A percentile compares a stretch with the other conserved stretches of the same genome.
These are phyloP conservation scores for Pheucticus melanocephalus DNA, from an alignment of 2,113 vertebrate genomes.

Conservation along the genomic window DNA sequence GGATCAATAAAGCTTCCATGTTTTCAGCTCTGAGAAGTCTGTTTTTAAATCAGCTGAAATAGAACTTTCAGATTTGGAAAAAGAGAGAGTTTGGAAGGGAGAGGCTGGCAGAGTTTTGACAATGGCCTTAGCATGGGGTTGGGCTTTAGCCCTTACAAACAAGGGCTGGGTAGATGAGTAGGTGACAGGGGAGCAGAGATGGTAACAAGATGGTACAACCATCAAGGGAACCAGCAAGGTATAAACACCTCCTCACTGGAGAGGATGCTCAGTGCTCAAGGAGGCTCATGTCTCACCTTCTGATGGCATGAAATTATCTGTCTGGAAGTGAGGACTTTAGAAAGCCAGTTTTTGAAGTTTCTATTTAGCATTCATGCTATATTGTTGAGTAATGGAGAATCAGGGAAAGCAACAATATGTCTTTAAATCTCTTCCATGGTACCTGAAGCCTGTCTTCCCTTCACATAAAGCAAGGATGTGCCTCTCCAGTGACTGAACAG, in stretches of 20 bases:
- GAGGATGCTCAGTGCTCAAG: neutral
- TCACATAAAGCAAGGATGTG: neutral
- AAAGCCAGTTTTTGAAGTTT: neutral
- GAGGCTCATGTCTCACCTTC: neutral
- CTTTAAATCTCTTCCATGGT: neutral
- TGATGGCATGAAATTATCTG: neutral
- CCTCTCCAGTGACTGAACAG: neutral
- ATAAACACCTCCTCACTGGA: neutral
- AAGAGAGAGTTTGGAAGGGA: neutral
- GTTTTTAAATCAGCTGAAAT: neutral
- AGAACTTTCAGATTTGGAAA: neutral
- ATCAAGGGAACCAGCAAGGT: neutral
- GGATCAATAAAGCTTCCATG: neutral
- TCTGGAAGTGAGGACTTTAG: neutral
- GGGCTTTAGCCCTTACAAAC: neutral
- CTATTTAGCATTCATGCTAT: neutral
- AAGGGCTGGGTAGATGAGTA: rapidly evolving
- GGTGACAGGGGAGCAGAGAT: neutral
- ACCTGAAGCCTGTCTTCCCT: neutral
- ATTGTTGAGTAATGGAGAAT: neutral
- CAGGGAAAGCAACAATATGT: neutral
- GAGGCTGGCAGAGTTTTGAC: neutral
- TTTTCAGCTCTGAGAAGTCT: neutral
- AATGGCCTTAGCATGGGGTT: neutral
- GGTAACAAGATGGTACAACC: rapidly evolving